Evolutionary conservation across 2,888 invertebrate species (phyloP).

Genomic region (Fissipunctia ypsillon): DNA sequence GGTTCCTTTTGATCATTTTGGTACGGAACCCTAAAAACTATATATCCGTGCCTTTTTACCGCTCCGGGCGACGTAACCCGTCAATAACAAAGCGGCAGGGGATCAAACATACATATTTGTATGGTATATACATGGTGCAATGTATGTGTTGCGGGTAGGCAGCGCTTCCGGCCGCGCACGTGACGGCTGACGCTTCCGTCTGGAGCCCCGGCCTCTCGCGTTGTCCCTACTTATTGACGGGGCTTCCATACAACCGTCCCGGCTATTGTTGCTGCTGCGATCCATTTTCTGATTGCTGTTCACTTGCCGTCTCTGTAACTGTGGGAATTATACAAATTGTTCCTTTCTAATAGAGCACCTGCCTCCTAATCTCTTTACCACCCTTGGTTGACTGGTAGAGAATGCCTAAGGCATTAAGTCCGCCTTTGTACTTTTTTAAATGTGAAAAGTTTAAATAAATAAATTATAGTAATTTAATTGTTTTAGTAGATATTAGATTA

Average conservation of each 20-base stretch:
- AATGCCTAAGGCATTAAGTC: no score
- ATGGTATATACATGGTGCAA: constrained; percentile 38
- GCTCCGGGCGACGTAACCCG: constrained; percentile 21
- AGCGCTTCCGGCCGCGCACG: constrained; percentile 75
- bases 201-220: constrained; percentile 72
- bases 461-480: background rate
- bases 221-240: constrained; percentile 64
- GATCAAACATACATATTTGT: constrained; percentile 39
- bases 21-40: background rate
- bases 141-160: constrained; percentile 55
- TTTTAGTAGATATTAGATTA: background rate
- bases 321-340: background rate
- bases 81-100: constrained; percentile 41
- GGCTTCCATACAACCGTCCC: constrained; percentile 53
- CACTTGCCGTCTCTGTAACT: constrained; percentile 10
- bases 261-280: constrained; percentile 47
- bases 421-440: no score
- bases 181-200: constrained; percentile 82
- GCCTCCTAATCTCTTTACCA: no score
- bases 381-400: no score
- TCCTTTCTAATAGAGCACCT: no score
- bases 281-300: constrained; percentile 53
- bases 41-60: constrained; percentile 11
- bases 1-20: background rate
- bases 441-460: no score